Percentiles rank a stretch among this genome's conserved stretches.
Conservation (phyloP, 2,888 invertebrate genomes). For the Schizaphis graminum region DNA sequence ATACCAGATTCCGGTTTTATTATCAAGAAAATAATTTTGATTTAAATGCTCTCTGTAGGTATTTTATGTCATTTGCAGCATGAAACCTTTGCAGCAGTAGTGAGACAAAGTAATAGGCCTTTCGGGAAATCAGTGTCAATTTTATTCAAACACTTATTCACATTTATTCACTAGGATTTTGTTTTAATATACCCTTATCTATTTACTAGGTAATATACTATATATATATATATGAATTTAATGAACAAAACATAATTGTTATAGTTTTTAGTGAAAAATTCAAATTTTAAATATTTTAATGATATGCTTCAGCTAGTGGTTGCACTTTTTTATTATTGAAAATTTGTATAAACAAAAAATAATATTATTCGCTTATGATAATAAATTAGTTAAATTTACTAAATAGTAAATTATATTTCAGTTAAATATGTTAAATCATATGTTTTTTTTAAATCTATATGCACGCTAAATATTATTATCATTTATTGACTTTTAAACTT, state of each 20-base stretch:
- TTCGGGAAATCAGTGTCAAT: conserved; percentile 23
- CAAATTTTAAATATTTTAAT: background rate
- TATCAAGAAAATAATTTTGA: conserved; percentile 52
- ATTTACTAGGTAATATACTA: background rate
- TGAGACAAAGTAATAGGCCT: conserved; percentile 27
- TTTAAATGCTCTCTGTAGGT: conserved; percentile 27
- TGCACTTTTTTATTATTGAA: background rate
- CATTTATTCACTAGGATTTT: conserved; percentile 10
- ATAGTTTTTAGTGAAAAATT: background rate
- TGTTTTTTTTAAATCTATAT: too few relatives aligned
- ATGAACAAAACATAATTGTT: background rate
- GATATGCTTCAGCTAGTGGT: background rate
- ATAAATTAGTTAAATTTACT: too few relatives aligned
- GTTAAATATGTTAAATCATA: too few relatives aligned
- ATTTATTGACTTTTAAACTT: background rate
- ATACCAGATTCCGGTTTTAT: conserved; percentile 24
- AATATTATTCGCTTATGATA: background rate
- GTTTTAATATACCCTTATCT: conserved; percentile 3
- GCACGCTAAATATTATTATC: background rate
- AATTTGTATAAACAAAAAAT: background rate
- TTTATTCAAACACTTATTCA: conserved; percentile 34
- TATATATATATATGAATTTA: background rate
- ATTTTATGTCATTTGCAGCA: conserved; percentile 37
- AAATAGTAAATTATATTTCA: too few relatives aligned
- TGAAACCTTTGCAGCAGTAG: background rate